A percentile compares a stretch with the other conserved stretches of the same genome.
Evolutionary conservation across 2,797 vertebrate genomes (phyloP).

Genomic region (Muraenolepis orangiensis): DNA sequence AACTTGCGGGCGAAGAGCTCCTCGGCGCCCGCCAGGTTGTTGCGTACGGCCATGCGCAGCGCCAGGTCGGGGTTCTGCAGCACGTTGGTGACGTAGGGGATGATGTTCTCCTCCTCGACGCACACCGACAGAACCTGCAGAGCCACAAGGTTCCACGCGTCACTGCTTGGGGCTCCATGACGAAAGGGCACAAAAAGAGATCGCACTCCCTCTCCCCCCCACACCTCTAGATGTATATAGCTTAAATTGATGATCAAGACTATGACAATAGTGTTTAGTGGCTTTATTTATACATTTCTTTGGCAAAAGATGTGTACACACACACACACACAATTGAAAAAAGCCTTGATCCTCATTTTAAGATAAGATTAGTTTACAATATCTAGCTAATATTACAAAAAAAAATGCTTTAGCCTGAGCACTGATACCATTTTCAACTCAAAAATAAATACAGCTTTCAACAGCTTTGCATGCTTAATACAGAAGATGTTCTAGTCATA

Average conservation of each 20-base stretch:
- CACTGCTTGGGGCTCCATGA: background rate
- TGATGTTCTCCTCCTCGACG: conserved; percentile 95
- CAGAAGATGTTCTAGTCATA: background rate
- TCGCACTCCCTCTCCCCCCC: too few species aligned
- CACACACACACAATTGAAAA: background rate
- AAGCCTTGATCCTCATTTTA: background rate
- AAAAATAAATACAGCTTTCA: background rate
- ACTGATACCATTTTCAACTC: background rate
- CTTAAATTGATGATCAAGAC: too few species aligned
- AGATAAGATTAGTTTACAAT: too few species aligned
- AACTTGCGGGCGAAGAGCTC: conserved; percentile 99
- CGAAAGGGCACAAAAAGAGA: background rate
- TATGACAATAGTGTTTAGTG: too few species aligned
- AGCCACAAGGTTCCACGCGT: background rate
- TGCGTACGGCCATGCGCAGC: conserved; percentile 95
- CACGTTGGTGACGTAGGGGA: conserved; percentile 88
- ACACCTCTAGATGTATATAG: too few species aligned
- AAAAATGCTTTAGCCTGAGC: background rate
- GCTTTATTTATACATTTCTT: too few species aligned
- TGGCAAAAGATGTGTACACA: background rate
- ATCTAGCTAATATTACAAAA: background rate
- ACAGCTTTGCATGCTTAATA: background rate
- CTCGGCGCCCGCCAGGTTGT: conserved; percentile 96
- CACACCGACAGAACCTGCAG: conserved; percentile 91
- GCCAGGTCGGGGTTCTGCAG: conserved; percentile 93